Percentiles rank a stretch among this genome's conserved stretches.
These are phyloP conservation scores for Agelastica alni DNA, from an alignment of 2,888 invertebrate species.

Conservation along the genomic window DNA sequence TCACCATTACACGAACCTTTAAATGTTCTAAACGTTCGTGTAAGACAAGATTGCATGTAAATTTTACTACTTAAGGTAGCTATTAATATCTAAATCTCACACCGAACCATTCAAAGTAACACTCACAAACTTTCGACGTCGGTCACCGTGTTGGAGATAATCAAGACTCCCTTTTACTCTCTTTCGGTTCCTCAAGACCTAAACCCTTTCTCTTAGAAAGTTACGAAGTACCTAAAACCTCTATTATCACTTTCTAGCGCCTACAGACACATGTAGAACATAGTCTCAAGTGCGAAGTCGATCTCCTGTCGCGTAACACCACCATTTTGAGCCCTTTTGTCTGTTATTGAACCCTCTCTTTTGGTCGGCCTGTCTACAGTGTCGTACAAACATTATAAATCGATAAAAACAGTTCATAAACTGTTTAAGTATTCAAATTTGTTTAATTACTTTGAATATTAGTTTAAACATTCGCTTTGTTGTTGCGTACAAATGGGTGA, in stretches of 20 bases:
- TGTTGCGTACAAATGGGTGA: too few relatives aligned
- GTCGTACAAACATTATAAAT: too few relatives aligned
- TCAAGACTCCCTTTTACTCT: constrained; percentile 10
- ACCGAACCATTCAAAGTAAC: constrained; percentile 14
- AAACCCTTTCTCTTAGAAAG: constrained; percentile 20
- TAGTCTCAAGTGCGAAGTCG: constrained; percentile 26
- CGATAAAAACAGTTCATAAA: too few relatives aligned
- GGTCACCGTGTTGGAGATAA: constrained; percentile 21
- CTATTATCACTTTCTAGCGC: constrained; percentile 31
- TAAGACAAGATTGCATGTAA: too few relatives aligned
- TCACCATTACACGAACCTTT: too few relatives aligned
- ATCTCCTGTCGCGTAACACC: constrained; percentile 30
- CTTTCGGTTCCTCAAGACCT: background rate
- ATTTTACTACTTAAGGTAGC: background rate
- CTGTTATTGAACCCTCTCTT: constrained; percentile 27
- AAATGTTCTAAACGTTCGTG: too few relatives aligned
- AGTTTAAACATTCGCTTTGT: too few relatives aligned
- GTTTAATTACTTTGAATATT: too few relatives aligned
- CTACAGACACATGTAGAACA: constrained; percentile 31
- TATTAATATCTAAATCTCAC: constrained; percentile 4
- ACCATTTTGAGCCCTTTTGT: constrained; percentile 32
- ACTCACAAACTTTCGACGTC: constrained; percentile 13
- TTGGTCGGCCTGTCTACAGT: background rate
- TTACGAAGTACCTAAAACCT: constrained; percentile 22
- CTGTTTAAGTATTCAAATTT: too few relatives aligned